Evolutionary conservation across 2,888 invertebrate species (phyloP), one percentile per base, ranked within the genome.

Genomic region (Mythimna impura): DNA sequence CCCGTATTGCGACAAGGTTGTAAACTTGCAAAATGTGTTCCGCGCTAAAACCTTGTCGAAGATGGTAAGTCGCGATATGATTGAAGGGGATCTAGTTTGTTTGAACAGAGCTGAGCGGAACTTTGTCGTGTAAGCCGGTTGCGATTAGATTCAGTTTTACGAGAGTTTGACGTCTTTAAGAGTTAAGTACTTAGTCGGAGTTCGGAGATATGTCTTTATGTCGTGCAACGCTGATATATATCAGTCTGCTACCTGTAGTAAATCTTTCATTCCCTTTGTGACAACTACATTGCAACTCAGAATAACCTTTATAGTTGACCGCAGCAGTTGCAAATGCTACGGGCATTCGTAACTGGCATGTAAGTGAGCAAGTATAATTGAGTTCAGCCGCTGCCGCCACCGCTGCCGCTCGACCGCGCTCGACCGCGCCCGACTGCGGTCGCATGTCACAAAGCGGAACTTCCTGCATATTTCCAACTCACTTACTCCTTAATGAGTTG

Each of bases 61-160:
- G 82, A 79, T 82, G 66, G 65, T 30, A 50, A 40, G 36, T 22
- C 57, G 34, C n/a, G 80, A 80, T 82, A 78, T 82, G 73, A 80
- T 81, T 67, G 81, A 80, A 30, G 20, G 36, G n/a, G 22, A 64
- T 55, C 73, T 78, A 78, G 78, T 65, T 79, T 64, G 61, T 78
- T 81, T 54, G 57, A 81, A 30, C 67, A 58, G 22, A 67, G 52
- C 71, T 60, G 43, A 72, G 40, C 54, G 22, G 47, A 65, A 65
- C 22, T 78, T 81, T n/a, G 66, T 62, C 47, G 43, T 55, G 78
- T 68, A 54, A 66, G 81, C 63, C 43, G 25, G 43, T 9, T 43
- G 77, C 63, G 71, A 76, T 66, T 76, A 71, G 54, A 25, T 63
- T 63, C 25, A 64, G 66, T 66, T 76, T 66, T 60, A 76, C 50